Percentiles rank a stretch among this genome's conserved stretches.
Conservation (phyloP, 2,113 vertebrate genomes). For the Setophaga kirtlandii region DNA sequence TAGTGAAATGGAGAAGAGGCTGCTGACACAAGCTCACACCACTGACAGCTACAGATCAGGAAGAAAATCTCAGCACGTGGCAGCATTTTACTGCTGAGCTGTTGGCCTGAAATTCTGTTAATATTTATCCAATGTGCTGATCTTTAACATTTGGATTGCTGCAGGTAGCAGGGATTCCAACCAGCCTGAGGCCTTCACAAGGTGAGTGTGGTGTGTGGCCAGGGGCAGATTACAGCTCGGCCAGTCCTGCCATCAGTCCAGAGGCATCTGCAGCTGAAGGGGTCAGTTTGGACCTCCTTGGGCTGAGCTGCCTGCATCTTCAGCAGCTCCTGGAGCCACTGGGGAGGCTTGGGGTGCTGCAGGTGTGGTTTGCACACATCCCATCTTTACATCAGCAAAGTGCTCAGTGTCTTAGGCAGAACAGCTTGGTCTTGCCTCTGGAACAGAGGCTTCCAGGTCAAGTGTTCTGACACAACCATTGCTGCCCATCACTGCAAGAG, state of each 20-base stretch:
- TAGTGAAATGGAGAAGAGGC: conserved; percentile 7
- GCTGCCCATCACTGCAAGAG: not conserved
- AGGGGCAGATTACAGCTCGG: not conserved
- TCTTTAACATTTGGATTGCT: conserved; percentile 2
- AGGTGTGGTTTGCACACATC: not conserved
- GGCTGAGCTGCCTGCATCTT: not conserved
- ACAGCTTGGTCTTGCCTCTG: not conserved
- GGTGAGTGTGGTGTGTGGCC: not conserved
- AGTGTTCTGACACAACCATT: not conserved
- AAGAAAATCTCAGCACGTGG: not conserved
- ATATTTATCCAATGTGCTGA: conserved; percentile 9
- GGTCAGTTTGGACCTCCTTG: not conserved
- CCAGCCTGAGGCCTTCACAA: not conserved
- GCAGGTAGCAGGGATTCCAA: not conserved
- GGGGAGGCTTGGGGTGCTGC: not conserved
- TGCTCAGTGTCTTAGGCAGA: not conserved
- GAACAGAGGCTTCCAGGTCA: not conserved
- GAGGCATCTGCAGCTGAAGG: not conserved
- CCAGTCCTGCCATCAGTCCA: not conserved
- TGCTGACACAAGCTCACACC: not conserved
- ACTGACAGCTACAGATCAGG: conserved; percentile 4
- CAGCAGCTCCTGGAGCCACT: not conserved
- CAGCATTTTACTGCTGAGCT: not conserved
- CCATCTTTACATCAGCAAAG: not conserved
- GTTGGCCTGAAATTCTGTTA: not conserved